A percentile compares a stretch with the other conserved stretches of the same genome.
These are phyloP conservation scores for Paramormyrops hopkinsi DNA, from an alignment of 2,797 vertebrate genomes.

Conservation along the genomic window DNA sequence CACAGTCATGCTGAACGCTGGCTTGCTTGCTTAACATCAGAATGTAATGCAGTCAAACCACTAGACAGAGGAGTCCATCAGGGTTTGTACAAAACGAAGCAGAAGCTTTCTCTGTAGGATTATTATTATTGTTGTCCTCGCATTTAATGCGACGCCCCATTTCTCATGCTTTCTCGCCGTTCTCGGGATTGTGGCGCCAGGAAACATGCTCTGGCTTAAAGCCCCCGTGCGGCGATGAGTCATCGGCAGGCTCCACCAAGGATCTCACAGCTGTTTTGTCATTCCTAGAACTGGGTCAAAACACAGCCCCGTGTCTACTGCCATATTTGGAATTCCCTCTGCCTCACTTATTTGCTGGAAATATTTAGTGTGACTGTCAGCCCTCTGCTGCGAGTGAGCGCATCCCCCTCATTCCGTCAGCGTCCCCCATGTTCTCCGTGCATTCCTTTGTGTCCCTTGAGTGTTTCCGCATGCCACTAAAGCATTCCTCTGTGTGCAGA, in stretches of 20 bases:
- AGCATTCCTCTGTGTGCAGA: background rate
- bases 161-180: background rate
- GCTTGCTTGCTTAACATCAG: background rate
- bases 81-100: background rate
- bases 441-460: background rate
- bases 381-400: background rate
- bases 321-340: constrained; percentile 12
- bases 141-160: background rate
- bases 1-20: constrained; percentile 10
- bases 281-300: constrained; percentile 36
- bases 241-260: constrained; percentile 27
- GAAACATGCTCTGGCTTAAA: constrained; percentile 6
- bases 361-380: background rate
- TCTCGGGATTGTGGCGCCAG: background rate
- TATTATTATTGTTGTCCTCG: background rate
- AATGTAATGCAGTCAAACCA: background rate
- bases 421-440: background rate
- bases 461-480: background rate
- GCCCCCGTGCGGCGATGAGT: constrained; percentile 21
- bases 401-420: background rate
- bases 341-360: constrained; percentile 5
- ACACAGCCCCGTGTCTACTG: constrained; percentile 7
- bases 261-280: constrained; percentile 21
- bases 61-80: background rate
- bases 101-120: background rate